Percentiles rank a stretch among this genome's conserved stretches.
These are phyloP conservation scores for Epinotia demarniana DNA, from an alignment of 2,888 invertebrate genomes.

Conservation along the genomic window DNA sequence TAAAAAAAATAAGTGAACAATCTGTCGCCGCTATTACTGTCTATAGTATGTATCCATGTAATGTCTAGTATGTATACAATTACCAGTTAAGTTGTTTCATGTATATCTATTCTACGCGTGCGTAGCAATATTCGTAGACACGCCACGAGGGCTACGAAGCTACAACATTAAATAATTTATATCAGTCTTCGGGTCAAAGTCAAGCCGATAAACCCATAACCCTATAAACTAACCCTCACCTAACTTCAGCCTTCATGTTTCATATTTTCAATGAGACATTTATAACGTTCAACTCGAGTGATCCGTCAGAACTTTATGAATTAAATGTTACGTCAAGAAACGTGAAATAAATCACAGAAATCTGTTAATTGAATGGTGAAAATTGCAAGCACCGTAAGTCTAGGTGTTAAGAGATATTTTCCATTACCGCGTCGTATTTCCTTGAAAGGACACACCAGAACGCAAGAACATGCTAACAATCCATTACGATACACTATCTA, in stretches of 20 bases:
- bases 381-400: not conserved
- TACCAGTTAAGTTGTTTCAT: not conserved
- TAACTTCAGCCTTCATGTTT: not conserved
- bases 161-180: not conserved
- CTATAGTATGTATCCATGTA: no score
- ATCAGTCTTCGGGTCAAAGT: not conserved
- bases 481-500: slow-evolving; percentile 21
- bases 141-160: not conserved
- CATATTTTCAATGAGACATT: slow-evolving; percentile 16
- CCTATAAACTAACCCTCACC: not conserved
- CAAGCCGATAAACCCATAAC: not conserved
- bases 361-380: not conserved
- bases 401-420: slow-evolving; percentile 18
- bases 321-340: slow-evolving; percentile 27
- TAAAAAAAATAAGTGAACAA: no score
- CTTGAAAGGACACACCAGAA: slow-evolving; percentile 12
- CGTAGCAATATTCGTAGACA: slow-evolving; percentile 11
- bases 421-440: not conserved
- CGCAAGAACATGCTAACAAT: slow-evolving; percentile 40
- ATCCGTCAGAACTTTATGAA: slow-evolving; percentile 28
- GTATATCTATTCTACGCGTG: not conserved
- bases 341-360: slow-evolving; percentile 20
- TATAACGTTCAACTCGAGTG: not conserved
- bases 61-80: no score
- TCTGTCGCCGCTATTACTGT: no score